A percentile compares a stretch with the other conserved stretches of the same genome.
These are phyloP conservation scores for Zophobas atratus DNA, from an alignment of 1,140 invertebrate species.

Conservation along the genomic window DNA sequence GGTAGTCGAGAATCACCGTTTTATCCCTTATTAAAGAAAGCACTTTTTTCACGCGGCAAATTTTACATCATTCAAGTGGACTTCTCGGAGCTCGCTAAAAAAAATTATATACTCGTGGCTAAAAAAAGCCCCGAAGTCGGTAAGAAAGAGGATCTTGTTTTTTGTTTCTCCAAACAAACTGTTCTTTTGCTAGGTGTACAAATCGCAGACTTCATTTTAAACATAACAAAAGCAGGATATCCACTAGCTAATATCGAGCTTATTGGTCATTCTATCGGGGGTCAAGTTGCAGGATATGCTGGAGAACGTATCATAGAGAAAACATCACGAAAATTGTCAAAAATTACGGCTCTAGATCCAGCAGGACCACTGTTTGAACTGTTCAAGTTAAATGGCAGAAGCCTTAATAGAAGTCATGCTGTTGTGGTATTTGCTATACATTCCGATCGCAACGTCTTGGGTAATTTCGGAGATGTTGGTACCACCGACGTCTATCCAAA, in stretches of 20 bases:
- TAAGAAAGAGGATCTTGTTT: neutral
- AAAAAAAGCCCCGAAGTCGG: neutral
- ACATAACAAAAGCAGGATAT: neutral
- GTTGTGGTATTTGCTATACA: slow-evolving; percentile 44
- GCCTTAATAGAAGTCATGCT: slow-evolving; percentile 28
- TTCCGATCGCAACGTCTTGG: slow-evolving; percentile 31
- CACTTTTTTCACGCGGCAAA: too few relatives aligned
- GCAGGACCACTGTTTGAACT: slow-evolving; percentile 41
- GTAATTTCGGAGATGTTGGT: slow-evolving; percentile 11
- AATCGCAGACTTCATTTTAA: neutral
- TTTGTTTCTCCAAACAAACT: neutral
- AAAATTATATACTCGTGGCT: too few relatives aligned
- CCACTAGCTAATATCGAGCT: slow-evolving; percentile 41
- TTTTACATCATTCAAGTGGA: neutral
- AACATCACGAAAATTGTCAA: slow-evolving; percentile 2
- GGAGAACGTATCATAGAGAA: neutral
- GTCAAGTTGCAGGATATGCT: slow-evolving; percentile 43
- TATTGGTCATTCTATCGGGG: slow-evolving; percentile 43
- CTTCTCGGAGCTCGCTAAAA: neutral
- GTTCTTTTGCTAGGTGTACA: neutral
- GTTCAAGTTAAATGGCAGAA: neutral
- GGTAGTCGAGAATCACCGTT: too few relatives aligned
- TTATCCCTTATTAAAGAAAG: too few relatives aligned
- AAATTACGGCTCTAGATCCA: slow-evolving; percentile 48
- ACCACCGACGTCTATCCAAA: slow-evolving; percentile 49